A percentile compares a stretch with the other conserved stretches of the same genome.
phyloP scores from a whole-genome alignment of 1,140 invertebrate genomes.

The Pogonus chalceus region DNA sequence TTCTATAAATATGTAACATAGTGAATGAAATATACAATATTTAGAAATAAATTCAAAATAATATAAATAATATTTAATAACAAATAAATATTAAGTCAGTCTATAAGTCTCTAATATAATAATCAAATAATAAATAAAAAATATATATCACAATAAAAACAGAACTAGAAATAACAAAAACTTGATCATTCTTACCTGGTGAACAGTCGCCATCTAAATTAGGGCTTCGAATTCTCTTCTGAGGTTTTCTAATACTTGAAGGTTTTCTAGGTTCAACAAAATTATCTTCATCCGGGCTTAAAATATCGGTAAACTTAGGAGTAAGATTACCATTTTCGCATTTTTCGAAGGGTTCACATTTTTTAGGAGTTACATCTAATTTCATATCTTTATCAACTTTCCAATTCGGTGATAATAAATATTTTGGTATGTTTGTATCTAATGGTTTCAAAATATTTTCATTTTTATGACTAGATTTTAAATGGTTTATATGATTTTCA shows the following conservation, averaged over 20 bases:
- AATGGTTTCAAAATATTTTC: slow-evolving; percentile 7
- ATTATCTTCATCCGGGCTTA: slow-evolving; percentile 14
- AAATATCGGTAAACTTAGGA: slow-evolving; percentile 8
- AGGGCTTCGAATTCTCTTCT: slow-evolving; percentile 37
- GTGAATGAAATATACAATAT: too few relatives aligned
- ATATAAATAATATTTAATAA: too few relatives aligned
- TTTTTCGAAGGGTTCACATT: not conserved
- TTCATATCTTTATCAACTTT: not conserved
- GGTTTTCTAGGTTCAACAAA: slow-evolving; percentile 29
- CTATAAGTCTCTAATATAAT: too few relatives aligned
- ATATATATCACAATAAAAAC: not conserved
- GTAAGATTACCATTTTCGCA: not conserved
- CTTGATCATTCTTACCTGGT: slow-evolving; percentile 32
- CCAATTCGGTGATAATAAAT: not conserved
- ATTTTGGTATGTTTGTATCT: slow-evolving; percentile 1
- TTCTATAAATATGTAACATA: too few relatives aligned
- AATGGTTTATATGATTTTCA: not conserved
- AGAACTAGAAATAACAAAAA: not conserved
- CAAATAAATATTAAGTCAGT: too few relatives aligned
- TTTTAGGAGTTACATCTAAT: not conserved
- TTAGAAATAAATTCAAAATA: too few relatives aligned
- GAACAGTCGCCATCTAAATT: slow-evolving; percentile 34
- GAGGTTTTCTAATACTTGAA: slow-evolving; percentile 22
- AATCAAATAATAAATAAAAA: not conserved
- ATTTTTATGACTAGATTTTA: slow-evolving; percentile 2